phyloP scores from a whole-genome alignment of 37 sponge, comb jelly and placozoan genomes.

The Halisarca cf. caerulea region DNA sequence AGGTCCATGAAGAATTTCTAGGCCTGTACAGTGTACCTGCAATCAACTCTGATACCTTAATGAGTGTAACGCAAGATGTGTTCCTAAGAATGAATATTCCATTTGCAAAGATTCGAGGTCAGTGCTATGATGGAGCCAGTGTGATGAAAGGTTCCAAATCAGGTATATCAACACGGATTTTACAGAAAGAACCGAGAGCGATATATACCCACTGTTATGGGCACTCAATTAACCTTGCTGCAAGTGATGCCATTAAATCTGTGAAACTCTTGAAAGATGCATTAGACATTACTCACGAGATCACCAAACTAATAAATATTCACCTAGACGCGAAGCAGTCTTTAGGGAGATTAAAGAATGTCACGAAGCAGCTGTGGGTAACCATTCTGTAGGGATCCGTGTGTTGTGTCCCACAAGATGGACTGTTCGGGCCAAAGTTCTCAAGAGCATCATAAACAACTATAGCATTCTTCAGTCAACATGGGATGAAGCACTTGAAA shows the following conservation, averaged over 20 bases:
- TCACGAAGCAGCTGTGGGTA: background rate
- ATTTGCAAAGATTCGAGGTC: constrained; percentile 23
- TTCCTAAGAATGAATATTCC: constrained; percentile 27
- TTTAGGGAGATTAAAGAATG: background rate
- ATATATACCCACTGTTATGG: constrained; percentile 38
- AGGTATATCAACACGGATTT: constrained; percentile 33
- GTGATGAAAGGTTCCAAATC: constrained; percentile 30
- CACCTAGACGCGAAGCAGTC: background rate
- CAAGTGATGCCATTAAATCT: constrained; percentile 28
- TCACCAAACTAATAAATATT: constrained; percentile 24
- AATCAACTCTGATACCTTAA: constrained; percentile 10
- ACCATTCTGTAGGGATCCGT: constrained; percentile 1
- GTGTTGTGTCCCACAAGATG: constrained; percentile 34
- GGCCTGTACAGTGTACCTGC: constrained; percentile 26
- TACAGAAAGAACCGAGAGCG: constrained; percentile 18
- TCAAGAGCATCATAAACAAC: constrained; percentile 45
- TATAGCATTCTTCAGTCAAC: constrained; percentile 37
- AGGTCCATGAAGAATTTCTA: constrained; percentile 28
- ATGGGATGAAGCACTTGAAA: constrained; percentile 47
- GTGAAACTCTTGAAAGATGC: constrained; percentile 41
- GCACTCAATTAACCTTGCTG: constrained; percentile 33
- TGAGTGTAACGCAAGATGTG: background rate
- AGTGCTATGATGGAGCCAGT: constrained; percentile 49
- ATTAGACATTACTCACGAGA: constrained; percentile 24
- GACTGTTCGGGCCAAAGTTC: constrained; percentile 42